Evolutionary conservation across 2,888 invertebrate species (phyloP).

Genomic region (Agrotis clavis): DNA sequence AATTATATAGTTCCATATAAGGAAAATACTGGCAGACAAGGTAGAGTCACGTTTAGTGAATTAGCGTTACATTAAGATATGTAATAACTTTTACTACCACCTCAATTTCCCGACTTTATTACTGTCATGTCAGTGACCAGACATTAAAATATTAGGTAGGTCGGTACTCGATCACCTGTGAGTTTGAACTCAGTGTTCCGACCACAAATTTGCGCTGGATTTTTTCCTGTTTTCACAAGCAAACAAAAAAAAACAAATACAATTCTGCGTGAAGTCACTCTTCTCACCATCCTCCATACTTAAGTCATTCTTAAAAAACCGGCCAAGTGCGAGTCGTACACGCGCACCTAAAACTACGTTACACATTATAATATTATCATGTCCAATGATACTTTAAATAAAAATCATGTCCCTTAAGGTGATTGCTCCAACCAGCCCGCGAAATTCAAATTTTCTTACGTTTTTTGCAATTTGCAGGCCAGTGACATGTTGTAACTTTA

Average conservation of each 20-base stretch:
- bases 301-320: too few species aligned
- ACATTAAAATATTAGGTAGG: background rate
- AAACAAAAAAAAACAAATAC: background rate
- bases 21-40: background rate
- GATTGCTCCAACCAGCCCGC: too few species aligned
- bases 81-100: constrained; percentile 4
- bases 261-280: too few species aligned
- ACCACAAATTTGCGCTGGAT: background rate
- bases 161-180: background rate
- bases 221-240: background rate
- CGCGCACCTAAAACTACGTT: too few species aligned
- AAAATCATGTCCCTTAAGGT: too few species aligned
- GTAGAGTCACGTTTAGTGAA: constrained; percentile 11
- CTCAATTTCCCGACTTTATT: constrained; percentile 16
- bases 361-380: too few species aligned
- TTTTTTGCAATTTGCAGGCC: too few species aligned
- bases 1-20: background rate
- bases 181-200: background rate
- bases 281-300: background rate
- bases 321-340: too few species aligned
- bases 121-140: constrained; percentile 7
- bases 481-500: too few species aligned
- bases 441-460: too few species aligned
- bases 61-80: constrained; percentile 3
- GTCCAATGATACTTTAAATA: too few species aligned